These are phyloP conservation scores for Thaumetopoea pityocampa DNA, from an alignment of 1,140 invertebrate genomes.

Conservation along the genomic window DNA sequence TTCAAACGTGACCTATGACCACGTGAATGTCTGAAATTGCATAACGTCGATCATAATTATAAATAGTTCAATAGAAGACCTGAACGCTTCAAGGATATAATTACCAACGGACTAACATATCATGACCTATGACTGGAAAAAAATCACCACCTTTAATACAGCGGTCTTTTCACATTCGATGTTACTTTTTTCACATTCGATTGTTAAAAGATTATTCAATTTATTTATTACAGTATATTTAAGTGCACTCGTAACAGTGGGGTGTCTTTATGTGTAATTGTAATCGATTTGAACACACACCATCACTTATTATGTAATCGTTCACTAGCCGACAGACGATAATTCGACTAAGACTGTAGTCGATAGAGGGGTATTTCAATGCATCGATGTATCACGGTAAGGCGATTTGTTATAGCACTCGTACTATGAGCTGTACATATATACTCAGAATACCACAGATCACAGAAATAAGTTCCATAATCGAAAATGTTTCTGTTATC, in stretches of 20 bases:
- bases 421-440: slow-evolving; percentile 7
- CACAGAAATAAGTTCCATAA: no score
- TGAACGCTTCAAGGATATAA: slow-evolving; percentile 11
- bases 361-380: slow-evolving; percentile 6
- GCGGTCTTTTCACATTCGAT: slow-evolving; percentile 1
- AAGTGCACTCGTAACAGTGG: slow-evolving; percentile 12
- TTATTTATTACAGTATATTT: slow-evolving; percentile 15
- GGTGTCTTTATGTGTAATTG: slow-evolving; percentile 16
- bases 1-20: slow-evolving; percentile 6
- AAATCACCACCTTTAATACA: slow-evolving; percentile 11
- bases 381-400: slow-evolving; percentile 20
- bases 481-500: no score
- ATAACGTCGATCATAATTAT: slow-evolving; percentile 6
- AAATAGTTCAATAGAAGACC: slow-evolving; percentile 4
- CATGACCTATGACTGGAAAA: slow-evolving; percentile 11
- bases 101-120: slow-evolving; percentile 10
- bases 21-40: neutral
- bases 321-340: slow-evolving; percentile 11
- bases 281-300: slow-evolving; percentile 15
- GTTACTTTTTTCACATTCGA: slow-evolving; percentile 6
- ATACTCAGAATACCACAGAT: no score
- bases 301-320: slow-evolving; percentile 19
- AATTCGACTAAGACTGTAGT: slow-evolving; percentile 13
- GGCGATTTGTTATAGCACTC: slow-evolving; percentile 26
- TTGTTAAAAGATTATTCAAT: slow-evolving; percentile 10